phyloP scores from a whole-genome alignment of 2,888 invertebrate genomes.

The Liposcelis brunnea region DNA sequence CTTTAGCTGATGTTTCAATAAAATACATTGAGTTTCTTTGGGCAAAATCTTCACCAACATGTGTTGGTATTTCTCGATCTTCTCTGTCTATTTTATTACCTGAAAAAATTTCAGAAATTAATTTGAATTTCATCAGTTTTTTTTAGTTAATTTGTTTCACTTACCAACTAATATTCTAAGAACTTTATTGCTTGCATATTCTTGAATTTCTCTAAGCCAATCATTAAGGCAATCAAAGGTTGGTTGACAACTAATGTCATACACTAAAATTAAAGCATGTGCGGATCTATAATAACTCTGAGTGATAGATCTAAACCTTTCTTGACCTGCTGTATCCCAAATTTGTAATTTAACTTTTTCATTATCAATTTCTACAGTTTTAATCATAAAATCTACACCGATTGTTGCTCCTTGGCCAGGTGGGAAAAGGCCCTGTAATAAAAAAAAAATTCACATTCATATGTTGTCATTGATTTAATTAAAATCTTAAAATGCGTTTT shows the following conservation, averaged over 20 bases:
- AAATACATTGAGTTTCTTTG: conserved; percentile 94
- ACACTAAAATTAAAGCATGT: conserved; percentile 89
- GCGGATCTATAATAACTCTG: conserved; percentile 96
- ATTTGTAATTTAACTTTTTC: conserved; percentile 96
- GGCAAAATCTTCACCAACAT: conserved; percentile 91
- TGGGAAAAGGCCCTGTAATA: conserved; percentile 87
- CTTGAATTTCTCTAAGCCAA: conserved; percentile 94
- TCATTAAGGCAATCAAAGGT: conserved; percentile 94
- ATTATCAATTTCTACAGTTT: conserved; percentile 92
- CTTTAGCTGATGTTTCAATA: conserved; percentile 93
- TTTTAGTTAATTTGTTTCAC: too few species aligned
- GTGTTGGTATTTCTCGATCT: conserved; percentile 85
- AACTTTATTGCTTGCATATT: conserved; percentile 90
- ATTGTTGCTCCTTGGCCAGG: conserved; percentile 98
- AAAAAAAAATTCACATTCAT: conserved; percentile 16
- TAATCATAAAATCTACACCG: conserved; percentile 98
- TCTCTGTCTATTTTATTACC: conserved; percentile 96
- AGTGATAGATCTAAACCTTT: conserved; percentile 90
- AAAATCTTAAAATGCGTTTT: too few species aligned
- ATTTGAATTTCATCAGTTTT: not conserved
- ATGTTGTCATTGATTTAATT: not conserved
- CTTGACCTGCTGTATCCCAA: conserved; percentile 98
- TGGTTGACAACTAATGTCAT: conserved; percentile 94
- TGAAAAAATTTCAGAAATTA: conserved; percentile 23
- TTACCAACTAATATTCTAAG: conserved; percentile 83